Base-by-base conservation (phyloP, 2,797 vertebrate genomes). In the Fringilla coelebs region DNA sequence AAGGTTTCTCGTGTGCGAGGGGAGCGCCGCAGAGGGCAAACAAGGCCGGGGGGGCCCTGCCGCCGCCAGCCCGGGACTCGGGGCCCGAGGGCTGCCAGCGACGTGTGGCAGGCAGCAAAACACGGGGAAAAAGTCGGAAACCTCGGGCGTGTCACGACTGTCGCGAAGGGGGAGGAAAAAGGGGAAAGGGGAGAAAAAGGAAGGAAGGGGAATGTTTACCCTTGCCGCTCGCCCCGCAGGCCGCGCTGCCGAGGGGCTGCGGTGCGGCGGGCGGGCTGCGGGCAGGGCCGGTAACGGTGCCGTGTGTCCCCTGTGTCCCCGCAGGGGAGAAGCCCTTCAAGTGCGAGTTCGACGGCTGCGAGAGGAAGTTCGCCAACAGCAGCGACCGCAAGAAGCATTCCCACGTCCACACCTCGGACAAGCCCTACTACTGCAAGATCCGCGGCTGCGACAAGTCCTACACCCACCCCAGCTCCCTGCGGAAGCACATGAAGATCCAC, bases 361-460 rank as follows among this genome's bases (percentile, higher is more conserved):
- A 99, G 98, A 97, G 99, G 96, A 99, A 99, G 97, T 99, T 99
- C 96, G 99, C 99, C 98, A 99, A 99, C 96, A 99, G 99, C 98
- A 99, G 99, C 94, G 99, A 99, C 98, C 98, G 99, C 94, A 99
- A 99, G 98, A 99, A 99, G 96, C 99, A 99, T 96, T 99, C 99
- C 7, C 99, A 99, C 49, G 99, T 99, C 77, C 99, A 99, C 97
- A 99, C 99, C 95, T 99, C 99, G 6, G 99, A 99, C 98, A 99
- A 99, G 97, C 99, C 99, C 81, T 99, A 99, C 98, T 99, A 99
- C 98, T 99, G 99, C 98, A 99, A 99, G 96, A 98, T 99, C 52
- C 98, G 99, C 61, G 99, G 99, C 94, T 99, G 99, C 52, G 99
- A 99, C 98, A 99, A 99, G 97, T 99, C 99, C 67, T 99, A 99